These are phyloP conservation scores for Cryptocheilus praepositus DNA, from an alignment of 2,888 invertebrate species.

Conservation along the genomic window DNA sequence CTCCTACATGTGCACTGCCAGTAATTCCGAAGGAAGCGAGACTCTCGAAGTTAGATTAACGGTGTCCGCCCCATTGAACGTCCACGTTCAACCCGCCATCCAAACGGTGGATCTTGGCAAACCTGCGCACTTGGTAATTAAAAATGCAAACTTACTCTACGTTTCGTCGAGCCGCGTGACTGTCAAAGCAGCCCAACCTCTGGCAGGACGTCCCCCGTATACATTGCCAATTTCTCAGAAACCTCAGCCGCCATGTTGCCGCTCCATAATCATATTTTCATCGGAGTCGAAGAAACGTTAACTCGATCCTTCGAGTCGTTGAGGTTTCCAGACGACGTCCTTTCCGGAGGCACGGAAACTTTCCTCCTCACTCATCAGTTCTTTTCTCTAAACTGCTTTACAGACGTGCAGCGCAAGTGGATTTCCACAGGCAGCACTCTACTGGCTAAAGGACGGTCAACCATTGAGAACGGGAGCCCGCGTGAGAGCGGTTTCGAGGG, in stretches of 20 bases:
- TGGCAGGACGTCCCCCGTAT: too few relatives aligned
- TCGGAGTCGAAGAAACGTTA: too few relatives aligned
- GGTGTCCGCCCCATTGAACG: conserved; percentile 72
- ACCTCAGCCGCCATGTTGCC: too few relatives aligned
- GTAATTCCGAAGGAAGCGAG: conserved; percentile 77
- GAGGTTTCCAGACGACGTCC: not conserved
- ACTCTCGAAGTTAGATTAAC: conserved; percentile 77
- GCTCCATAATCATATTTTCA: too few relatives aligned
- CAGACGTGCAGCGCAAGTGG: conserved; percentile 74
- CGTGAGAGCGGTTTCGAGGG: conserved; percentile 74
- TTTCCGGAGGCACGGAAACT: not conserved
- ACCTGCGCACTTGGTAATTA: conserved; percentile 75
- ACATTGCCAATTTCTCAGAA: too few relatives aligned
- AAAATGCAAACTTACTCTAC: not conserved
- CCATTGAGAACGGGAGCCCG: conserved; percentile 72
- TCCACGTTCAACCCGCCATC: conserved; percentile 73
- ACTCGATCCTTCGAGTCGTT: too few relatives aligned
- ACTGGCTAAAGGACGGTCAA: conserved; percentile 75
- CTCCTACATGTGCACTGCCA: conserved; percentile 77
- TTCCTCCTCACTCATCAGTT: conserved; percentile 45
- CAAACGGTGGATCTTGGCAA: conserved; percentile 76
- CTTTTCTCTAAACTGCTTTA: conserved; percentile 51
- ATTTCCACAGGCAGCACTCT: conserved; percentile 71
- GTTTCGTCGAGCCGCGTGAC: not conserved
- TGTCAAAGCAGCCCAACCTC: too few relatives aligned